phyloP scores from a whole-genome alignment of 2,888 invertebrate species.

The Chouioia cunea region DNA sequence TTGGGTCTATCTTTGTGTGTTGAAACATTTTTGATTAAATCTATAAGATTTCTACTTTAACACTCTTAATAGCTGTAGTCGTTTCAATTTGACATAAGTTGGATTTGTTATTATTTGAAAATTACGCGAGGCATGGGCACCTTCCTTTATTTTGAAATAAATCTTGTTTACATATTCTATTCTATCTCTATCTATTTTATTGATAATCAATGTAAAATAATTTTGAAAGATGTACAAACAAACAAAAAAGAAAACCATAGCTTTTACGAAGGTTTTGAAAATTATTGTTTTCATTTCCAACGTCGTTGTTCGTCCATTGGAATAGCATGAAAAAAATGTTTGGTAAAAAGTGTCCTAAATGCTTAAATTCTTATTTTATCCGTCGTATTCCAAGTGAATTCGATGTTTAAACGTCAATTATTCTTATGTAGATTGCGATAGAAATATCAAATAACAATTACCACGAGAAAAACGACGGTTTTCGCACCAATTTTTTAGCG shows the following conservation, averaged over 20 bases:
- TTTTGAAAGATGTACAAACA: neutral
- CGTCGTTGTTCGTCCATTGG: too few relatives aligned
- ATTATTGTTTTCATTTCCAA: too few relatives aligned
- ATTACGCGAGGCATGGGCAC: conserved; percentile 16
- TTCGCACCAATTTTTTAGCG: too few relatives aligned
- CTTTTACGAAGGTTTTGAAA: neutral
- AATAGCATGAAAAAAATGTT: too few relatives aligned
- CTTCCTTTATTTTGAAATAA: conserved; percentile 35
- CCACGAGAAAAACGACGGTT: too few relatives aligned
- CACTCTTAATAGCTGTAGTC: conserved; percentile 21
- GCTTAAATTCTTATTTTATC: too few relatives aligned
- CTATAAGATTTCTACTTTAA: conserved; percentile 27
- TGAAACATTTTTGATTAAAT: conserved; percentile 15
- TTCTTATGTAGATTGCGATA: too few relatives aligned
- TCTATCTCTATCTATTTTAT: neutral
- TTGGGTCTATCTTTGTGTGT: conserved; percentile 43
- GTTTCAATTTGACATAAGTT: conserved; percentile 21
- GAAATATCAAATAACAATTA: too few relatives aligned
- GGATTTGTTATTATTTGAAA: conserved; percentile 7
- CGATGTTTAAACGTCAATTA: too few relatives aligned
- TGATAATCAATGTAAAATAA: too few relatives aligned
- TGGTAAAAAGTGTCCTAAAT: too few relatives aligned
- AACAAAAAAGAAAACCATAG: neutral
- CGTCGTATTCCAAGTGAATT: too few relatives aligned
- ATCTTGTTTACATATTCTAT: conserved; percentile 7